These are phyloP conservation scores for Oreochromis aureus DNA, from an alignment of 2,113 vertebrate genomes.

Conservation along the genomic window DNA sequence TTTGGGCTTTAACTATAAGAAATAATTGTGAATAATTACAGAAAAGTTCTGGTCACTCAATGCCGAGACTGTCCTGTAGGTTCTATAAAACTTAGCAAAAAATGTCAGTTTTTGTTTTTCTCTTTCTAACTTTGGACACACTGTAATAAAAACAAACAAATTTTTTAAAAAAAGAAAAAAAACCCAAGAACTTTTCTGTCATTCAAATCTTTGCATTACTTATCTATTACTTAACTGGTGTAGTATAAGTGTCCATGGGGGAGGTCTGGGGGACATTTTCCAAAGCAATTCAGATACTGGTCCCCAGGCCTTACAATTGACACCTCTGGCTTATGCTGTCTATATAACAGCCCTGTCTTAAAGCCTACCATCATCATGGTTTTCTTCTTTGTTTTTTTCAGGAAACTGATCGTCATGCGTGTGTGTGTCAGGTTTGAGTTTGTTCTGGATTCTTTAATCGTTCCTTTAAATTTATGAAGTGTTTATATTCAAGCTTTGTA, in stretches of 20 bases:
- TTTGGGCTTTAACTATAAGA: not conserved
- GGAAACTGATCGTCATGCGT: not conserved
- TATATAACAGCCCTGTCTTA: not conserved
- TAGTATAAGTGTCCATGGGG: not conserved
- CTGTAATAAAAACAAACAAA: not conserved
- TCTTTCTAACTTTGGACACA: not conserved
- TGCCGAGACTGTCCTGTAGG: not conserved
- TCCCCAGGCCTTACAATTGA: not conserved
- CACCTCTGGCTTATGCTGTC: not conserved
- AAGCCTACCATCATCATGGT: not conserved
- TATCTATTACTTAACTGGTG: not conserved
- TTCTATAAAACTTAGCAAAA: not conserved
- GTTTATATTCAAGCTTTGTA: not conserved
- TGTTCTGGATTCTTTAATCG: not conserved
- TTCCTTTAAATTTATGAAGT: not conserved
- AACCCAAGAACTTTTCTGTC: not conserved
- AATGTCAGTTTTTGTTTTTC: not conserved
- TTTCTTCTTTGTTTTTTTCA: not conserved
- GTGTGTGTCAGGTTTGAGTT: not conserved
- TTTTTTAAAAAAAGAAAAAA: rapidly evolving
- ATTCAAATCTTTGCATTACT: not conserved
- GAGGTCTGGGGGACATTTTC: not conserved
- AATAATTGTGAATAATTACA: not conserved
- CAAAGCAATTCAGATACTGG: not conserved
- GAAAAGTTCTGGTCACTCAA: not conserved